phyloP scores from a whole-genome alignment of 1,140 invertebrate genomes.

The Vanessa atalanta region DNA sequence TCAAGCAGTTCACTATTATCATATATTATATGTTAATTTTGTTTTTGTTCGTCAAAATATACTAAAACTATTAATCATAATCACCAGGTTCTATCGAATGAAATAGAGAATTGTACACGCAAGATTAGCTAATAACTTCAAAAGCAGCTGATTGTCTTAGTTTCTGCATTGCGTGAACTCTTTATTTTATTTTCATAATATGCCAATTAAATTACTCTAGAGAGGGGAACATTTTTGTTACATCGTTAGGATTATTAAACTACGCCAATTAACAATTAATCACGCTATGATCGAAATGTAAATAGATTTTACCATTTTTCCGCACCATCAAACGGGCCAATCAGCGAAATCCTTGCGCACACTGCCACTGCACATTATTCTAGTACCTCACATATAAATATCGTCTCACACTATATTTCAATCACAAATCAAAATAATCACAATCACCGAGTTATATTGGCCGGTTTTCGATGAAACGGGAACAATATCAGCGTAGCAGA shows the following conservation, averaged over 20 bases:
- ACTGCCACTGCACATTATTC: slow-evolving; percentile 62
- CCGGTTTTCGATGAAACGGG: slow-evolving; percentile 29
- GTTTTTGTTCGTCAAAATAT: no score
- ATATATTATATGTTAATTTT: no score
- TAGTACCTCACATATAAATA: slow-evolving; percentile 55
- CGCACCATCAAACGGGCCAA: slow-evolving; percentile 61
- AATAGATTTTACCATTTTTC: slow-evolving; percentile 70
- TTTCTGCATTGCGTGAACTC: not conserved
- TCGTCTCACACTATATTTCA: slow-evolving; percentile 51
- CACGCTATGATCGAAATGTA: slow-evolving; percentile 40
- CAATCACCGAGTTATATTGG: slow-evolving; percentile 50
- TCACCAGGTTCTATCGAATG: not conserved
- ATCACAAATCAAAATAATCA: slow-evolving; percentile 50
- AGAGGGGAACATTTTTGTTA: not conserved
- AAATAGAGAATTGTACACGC: not conserved
- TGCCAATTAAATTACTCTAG: not conserved
- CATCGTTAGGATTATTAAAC: slow-evolving; percentile 23
- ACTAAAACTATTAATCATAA: no score
- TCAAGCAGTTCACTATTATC: no score
- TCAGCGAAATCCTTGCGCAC: slow-evolving; percentile 43
- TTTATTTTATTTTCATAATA: not conserved
- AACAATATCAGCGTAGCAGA: slow-evolving; percentile 39
- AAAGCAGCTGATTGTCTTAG: not conserved
- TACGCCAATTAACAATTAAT: slow-evolving; percentile 43
- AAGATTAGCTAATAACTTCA: not conserved